phyloP scores from a whole-genome alignment of 2,888 invertebrate species.

The Cerastoderma edule region DNA sequence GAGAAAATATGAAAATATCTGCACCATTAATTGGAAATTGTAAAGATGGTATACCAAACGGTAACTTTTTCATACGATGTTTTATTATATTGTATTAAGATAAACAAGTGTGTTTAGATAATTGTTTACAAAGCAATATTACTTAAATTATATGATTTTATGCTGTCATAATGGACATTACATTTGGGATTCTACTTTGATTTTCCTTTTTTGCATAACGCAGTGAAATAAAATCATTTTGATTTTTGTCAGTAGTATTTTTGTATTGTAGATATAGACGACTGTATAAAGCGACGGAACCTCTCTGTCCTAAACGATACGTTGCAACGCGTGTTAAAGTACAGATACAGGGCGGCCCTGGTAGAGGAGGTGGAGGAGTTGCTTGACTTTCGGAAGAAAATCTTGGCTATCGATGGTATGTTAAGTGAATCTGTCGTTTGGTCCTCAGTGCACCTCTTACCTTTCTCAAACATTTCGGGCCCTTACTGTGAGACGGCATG shows the following conservation, averaged over 20 bases:
- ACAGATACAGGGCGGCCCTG: conserved; percentile 47
- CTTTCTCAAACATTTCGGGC: no score
- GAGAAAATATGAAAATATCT: no score
- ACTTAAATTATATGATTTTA: conserved; percentile 9
- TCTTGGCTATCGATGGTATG: conserved; percentile 16
- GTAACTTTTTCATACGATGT: no score
- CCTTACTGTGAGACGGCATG: no score
- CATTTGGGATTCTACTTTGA: background rate
- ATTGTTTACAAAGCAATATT: no score
- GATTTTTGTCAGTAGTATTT: background rate
- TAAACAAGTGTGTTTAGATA: no score
- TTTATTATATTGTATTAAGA: no score
- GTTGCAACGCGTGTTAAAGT: conserved; percentile 31
- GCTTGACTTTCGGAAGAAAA: conserved; percentile 33
- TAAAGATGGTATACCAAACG: no score
- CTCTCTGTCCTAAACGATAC: conserved; percentile 43
- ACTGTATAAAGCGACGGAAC: conserved; percentile 49
- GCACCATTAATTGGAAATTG: no score
- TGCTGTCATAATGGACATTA: background rate
- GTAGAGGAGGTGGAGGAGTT: conserved; percentile 45
- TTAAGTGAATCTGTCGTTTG: no score
- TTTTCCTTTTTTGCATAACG: background rate
- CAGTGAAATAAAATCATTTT: background rate
- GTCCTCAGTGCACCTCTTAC: no score
- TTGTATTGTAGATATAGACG: conserved; percentile 35